phyloP scores from a whole-genome alignment of 2,888 invertebrate species.

The Theodoxus fluviatilis region DNA sequence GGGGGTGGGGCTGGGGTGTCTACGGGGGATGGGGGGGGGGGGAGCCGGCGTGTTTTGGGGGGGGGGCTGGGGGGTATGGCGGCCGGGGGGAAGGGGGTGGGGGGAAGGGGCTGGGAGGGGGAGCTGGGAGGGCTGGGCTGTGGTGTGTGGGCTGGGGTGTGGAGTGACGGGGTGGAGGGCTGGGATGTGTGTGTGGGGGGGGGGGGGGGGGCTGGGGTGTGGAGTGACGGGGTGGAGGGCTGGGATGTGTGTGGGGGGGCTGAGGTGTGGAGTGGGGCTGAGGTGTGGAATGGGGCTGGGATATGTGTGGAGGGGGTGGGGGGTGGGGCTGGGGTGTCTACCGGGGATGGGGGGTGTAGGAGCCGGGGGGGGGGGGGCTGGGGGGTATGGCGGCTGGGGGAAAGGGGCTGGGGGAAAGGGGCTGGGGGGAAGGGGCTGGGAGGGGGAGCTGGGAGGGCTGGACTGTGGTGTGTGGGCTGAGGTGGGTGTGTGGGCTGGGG shows the following conservation, averaged over 20 bases:
- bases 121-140: neutral
- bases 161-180: neutral
- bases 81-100: neutral
- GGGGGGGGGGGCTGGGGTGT: slow-evolving; percentile 8
- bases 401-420: neutral
- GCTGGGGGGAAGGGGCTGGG: too few relatives aligned
- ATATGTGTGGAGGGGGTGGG: neutral
- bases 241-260: neutral
- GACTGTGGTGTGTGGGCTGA: too few relatives aligned
- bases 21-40: too few relatives aligned
- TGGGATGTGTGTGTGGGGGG: neutral
- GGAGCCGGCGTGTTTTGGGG: too few relatives aligned
- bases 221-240: slow-evolving; percentile 7
- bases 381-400: neutral
- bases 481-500: too few relatives aligned
- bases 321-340: slow-evolving; percentile 3
- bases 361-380: neutral
- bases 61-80: neutral
- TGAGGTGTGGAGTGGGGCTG: neutral
- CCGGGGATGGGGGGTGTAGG: neutral
- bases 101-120: too few relatives aligned
- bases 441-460: too few relatives aligned
- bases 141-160: neutral
- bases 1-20: too few relatives aligned
- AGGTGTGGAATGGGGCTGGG: neutral